These are phyloP conservation scores for Zygothrica quintamaculata DNA, from an alignment of 2,888 invertebrate genomes.

Conservation along the genomic window DNA sequence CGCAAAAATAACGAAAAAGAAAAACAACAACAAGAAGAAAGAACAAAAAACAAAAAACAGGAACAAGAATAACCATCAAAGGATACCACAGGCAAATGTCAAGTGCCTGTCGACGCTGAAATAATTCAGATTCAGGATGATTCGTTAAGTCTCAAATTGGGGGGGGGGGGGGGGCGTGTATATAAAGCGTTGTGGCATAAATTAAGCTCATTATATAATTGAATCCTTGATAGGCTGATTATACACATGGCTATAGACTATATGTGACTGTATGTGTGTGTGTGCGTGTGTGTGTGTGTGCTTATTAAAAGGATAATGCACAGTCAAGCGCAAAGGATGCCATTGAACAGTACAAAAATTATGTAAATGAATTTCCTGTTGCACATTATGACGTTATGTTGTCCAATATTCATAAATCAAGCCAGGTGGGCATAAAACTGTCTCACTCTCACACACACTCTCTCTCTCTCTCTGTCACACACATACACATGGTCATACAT, in stretches of 20 bases:
- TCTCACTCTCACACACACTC: not conserved
- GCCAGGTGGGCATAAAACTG: constrained; percentile 23
- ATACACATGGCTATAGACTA: constrained; percentile 67
- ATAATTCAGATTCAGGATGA: constrained; percentile 57
- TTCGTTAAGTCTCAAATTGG: constrained; percentile 37
- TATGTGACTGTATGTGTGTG: not conserved
- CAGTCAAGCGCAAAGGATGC: constrained; percentile 78
- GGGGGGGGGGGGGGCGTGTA: no score
- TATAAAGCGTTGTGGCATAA: constrained; percentile 63
- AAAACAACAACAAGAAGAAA: constrained; percentile 1
- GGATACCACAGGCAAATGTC: constrained; percentile 29
- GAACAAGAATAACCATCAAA: constrained; percentile 16
- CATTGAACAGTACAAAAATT: constrained; percentile 70
- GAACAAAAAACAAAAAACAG: no score
- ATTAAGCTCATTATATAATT: constrained; percentile 81
- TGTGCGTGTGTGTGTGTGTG: constrained; percentile 21
- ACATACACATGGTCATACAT: constrained; percentile 22
- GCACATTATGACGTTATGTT: constrained; percentile 37
- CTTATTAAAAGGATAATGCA: constrained; percentile 77
- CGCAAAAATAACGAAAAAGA: constrained; percentile 30
- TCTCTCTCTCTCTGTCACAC: not conserved
- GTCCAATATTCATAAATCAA: constrained; percentile 42
- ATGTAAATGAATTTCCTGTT: constrained; percentile 79
- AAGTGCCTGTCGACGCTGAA: constrained; percentile 50
- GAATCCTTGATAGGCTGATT: constrained; percentile 80